Evolutionary conservation across 2,797 vertebrate species (phyloP).

Genomic region (Xenentodon cancila): DNA sequence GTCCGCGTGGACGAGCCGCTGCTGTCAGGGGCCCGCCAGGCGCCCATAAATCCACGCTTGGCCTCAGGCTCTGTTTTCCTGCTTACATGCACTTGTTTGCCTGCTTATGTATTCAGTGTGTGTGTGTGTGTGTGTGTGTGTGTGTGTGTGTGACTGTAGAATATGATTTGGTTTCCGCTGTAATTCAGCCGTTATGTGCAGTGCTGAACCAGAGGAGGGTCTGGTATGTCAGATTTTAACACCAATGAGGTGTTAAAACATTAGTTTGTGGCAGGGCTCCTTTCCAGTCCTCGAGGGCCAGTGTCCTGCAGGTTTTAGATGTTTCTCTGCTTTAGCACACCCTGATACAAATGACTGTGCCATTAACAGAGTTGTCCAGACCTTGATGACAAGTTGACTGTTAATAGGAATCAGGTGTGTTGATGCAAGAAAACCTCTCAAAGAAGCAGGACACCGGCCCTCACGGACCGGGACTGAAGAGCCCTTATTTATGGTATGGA

Average conservation of each 20-base stretch:
- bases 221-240: neutral
- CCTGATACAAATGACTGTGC: no score
- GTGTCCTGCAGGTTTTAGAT: no score
- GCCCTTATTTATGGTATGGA: no score
- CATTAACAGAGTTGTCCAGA: no score
- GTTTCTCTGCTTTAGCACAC: no score
- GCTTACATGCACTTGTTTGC: conserved; percentile 10
- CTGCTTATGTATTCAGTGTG: conserved; percentile 8
- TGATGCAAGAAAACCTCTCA: no score
- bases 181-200: conserved; percentile 3
- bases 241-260: conserved; percentile 35
- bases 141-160: conserved; percentile 2
- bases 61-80: neutral
- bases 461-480: no score
- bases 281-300: no score
- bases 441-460: no score
- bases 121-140: conserved; percentile 21
- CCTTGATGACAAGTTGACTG: no score
- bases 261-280: no score
- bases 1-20: conserved; percentile 28
- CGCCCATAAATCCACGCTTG: conserved; percentile 26
- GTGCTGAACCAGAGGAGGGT: conserved; percentile 4
- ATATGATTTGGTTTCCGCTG: conserved; percentile 29
- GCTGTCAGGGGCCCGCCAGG: conserved; percentile 27
- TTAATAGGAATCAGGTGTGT: no score